Evolutionary conservation across 2,888 invertebrate genomes (phyloP), one percentile per base, ranked within the genome.

Genomic region (Trissonchulus latispiculum): DNA sequence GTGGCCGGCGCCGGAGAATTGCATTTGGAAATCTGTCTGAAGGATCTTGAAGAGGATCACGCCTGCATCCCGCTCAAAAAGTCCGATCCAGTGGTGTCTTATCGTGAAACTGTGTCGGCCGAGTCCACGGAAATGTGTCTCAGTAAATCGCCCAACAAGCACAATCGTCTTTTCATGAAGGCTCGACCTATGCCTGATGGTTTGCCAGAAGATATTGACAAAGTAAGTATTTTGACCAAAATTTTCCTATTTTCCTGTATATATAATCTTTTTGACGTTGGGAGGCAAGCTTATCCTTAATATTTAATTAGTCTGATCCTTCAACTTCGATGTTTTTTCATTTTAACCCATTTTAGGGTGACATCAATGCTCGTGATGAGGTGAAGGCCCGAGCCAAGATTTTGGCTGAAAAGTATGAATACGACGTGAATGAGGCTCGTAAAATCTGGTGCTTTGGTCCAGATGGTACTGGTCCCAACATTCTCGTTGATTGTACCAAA

Each of bases 401-500:
- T 83, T 88, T 99, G 80, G 88, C 90, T 78, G 99, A 99, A 81
- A 95, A 94, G 82, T 97, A 94, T 87, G 94, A 94, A 78, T 96
- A 93, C 83, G 99, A 99, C 86, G 88, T 95, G 61, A 94, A 93
- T 32, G 99, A 99, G 85, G 96, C 96, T 36, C 83, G 97, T 1
- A 96, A 96, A 87, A 94, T 97, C 87, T 99, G 97, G 97, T 93
- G 95, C 87, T 99, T 99, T 86, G 99, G 99, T 75, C 99, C 99
- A 77, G 99, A 99, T 83, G 95, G 95, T 78, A 95, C 93, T 79
- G 99, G 99, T 72, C 95, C 99, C 81, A 99, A 99, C 86, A 88
- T 99, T 79, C 87, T 99, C 79, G 89, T 97, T 77, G 99, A 99
- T 88, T 95, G 95, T 86, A 93, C 97, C 80, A 99, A 99, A 88